Conservation (phyloP, 2,113 vertebrate genomes). For the Gavialis gangeticus region DNA sequence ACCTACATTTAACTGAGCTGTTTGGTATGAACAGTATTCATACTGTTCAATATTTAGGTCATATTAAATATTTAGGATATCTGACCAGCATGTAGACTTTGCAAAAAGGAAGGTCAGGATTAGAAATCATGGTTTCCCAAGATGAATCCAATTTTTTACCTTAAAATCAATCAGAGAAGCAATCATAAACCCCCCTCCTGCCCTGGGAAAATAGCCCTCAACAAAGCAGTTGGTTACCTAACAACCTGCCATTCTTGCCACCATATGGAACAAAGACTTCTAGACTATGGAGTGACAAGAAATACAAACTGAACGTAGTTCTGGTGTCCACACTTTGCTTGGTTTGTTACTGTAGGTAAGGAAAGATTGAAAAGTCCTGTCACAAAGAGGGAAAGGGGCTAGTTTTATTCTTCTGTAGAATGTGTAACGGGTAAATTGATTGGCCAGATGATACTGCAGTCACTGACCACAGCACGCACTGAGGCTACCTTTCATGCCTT, state of each 20-base stretch:
- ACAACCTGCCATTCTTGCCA: not conserved
- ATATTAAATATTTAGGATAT: not conserved
- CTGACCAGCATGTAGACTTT: not conserved
- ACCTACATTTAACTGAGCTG: fast-evolving
- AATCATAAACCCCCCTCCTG: not conserved
- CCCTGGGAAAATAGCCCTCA: not conserved
- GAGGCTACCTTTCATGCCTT: too few relatives aligned
- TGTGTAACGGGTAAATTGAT: not conserved
- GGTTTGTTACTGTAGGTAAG: not conserved
- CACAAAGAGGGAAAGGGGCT: not conserved
- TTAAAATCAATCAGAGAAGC: not conserved
- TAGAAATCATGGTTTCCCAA: not conserved
- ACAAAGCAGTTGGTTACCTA: not conserved
- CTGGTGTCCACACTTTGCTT: not conserved
- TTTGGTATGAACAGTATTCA: not conserved
- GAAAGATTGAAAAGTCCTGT: not conserved
- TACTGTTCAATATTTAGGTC: not conserved
- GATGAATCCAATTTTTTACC: not conserved
- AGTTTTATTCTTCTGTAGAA: not conserved
- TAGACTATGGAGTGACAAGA: not conserved
- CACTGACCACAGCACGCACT: not conserved
- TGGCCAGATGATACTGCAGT: not conserved
- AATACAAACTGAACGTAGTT: not conserved
- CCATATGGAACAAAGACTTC: not conserved
- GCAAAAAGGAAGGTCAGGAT: fast-evolving